Percentiles rank a stretch among this genome's conserved stretches.
phyloP scores from a whole-genome alignment of 2,888 invertebrate species.

The Phengaris arion region DNA sequence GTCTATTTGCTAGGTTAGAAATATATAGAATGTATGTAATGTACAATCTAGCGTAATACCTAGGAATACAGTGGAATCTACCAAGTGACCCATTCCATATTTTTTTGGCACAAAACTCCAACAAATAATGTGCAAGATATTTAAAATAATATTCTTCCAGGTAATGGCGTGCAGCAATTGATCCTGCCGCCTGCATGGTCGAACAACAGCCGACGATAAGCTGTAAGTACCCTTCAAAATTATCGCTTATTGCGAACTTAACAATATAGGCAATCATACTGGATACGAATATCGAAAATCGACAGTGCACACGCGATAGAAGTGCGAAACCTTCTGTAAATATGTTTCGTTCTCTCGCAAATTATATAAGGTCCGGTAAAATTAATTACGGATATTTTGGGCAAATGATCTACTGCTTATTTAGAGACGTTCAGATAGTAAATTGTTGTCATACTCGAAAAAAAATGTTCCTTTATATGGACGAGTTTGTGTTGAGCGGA shows the following conservation, averaged over 20 bases:
- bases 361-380: no score
- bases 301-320: not conserved
- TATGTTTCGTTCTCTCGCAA: not conserved
- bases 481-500: no score
- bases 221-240: conserved; percentile 54
- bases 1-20: no score
- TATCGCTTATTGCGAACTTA: conserved; percentile 3
- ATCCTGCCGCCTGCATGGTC: conserved; percentile 57
- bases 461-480: no score
- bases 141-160: conserved; percentile 50
- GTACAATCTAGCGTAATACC: no score
- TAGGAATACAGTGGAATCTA: not conserved
- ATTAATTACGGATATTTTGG: no score
- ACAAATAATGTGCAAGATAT: conserved; percentile 25
- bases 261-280: not conserved
- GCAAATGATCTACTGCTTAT: no score
- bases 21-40: no score
- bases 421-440: no score
- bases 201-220: conserved; percentile 54
- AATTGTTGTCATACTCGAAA: no score
- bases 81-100: no score
- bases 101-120: not conserved
- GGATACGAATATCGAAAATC: not conserved
- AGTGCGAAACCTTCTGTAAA: not conserved
- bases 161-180: conserved; percentile 64